These are phyloP conservation scores for Ophion costatus DNA, from an alignment of 2,888 invertebrate species.

Conservation along the genomic window DNA sequence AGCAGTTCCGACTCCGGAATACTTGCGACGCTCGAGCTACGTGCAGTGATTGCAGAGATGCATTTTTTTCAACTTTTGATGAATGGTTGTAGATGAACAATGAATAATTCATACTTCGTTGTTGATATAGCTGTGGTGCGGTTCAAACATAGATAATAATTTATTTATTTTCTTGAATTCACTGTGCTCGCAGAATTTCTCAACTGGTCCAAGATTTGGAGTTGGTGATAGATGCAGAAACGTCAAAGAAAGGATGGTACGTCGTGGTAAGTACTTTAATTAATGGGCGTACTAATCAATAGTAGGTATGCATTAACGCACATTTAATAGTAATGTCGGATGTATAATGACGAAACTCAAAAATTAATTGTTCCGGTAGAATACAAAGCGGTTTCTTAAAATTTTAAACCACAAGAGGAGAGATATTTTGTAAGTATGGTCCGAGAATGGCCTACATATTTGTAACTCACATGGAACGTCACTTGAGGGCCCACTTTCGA, in stretches of 20 bases:
- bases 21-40: not conserved
- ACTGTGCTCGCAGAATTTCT: too few species aligned
- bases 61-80: not conserved
- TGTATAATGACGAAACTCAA: not conserved
- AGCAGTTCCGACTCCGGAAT: not conserved
- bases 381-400: not conserved
- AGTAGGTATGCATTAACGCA: too few species aligned
- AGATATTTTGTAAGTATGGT: not conserved
- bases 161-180: too few species aligned
- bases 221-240: not conserved
- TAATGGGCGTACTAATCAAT: too few species aligned
- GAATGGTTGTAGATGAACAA: not conserved
- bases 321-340: not conserved
- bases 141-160: too few species aligned
- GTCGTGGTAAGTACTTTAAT: too few species aligned
- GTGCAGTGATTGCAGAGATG: not conserved
- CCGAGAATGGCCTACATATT: constrained; percentile 29
- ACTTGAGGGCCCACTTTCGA: too few species aligned
- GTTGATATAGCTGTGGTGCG: too few species aligned
- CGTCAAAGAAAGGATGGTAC: not conserved
- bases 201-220: too few species aligned
- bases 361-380: not conserved
- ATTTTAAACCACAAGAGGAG: not conserved
- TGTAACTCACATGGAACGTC: not conserved
- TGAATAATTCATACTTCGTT: too few species aligned